Base-by-base conservation (phyloP, 2,797 vertebrate species). In the Crocodylus rhombifer region DNA sequence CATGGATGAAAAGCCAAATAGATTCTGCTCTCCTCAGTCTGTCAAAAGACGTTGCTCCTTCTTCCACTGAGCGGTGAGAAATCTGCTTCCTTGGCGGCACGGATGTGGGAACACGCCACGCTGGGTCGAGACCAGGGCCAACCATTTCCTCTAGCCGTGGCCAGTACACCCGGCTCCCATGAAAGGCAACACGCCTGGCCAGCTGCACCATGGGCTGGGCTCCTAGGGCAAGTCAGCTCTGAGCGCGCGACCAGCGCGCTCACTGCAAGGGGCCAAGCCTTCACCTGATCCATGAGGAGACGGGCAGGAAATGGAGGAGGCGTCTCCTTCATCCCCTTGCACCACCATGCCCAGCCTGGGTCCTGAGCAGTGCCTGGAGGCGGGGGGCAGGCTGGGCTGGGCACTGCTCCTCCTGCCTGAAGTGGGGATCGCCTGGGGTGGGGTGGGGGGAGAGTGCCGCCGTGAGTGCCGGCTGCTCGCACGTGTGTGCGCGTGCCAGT, bases 231-330 rank as follows among this genome's bases (percentile, higher is more conserved):
- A 56, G 73, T 51, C 77, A 26, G 36, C n/a, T 33, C 69, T 73
- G 15, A 25, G 7, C 25, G 42, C 7, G 14, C 21, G 23, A 73
- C 36, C 33, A 36, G 69, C 33, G 25, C 36, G 75, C 28, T 55
- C n/a, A 17, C 20, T 20, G 15, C 65, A 11, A 28, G 51, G 61
- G 17, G 64, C 4, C 42, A 3, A 4, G 84, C 51, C 62, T 28
- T 55, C 67, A 25, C n/a, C 17, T 28, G 8, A 3, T 74, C 3
- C 0, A 7, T 3, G 11, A 62, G 0, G 3, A 74, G 62, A 30
- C 14, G 30, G 56, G 36, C 74, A 30, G 18, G n/a, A 30, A 67
- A n/a, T 21, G 7, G 17, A 55, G 55, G 33, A 51, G 8, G 42
- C 7, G 10, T 51, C 42, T 51, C 42, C 42, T 51, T 11, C 42